A percentile compares a stretch with the other conserved stretches of the same genome.
phyloP scores from a whole-genome alignment of 2,888 invertebrate genomes.

The Rhopalosiphum nymphaeae region DNA sequence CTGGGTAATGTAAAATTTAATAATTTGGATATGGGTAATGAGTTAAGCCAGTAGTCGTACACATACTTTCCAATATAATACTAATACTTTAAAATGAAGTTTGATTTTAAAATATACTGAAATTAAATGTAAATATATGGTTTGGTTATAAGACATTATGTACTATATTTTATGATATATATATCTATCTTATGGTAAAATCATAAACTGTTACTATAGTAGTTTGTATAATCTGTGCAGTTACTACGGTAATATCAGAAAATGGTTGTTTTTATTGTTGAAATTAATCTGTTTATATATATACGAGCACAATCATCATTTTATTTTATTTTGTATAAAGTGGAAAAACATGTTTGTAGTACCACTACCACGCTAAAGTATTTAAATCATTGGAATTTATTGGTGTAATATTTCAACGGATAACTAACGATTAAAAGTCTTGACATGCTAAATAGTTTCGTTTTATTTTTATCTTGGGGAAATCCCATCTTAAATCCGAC shows the following conservation, averaged over 20 bases:
- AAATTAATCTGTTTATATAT: constrained; percentile 9
- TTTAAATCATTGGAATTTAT: constrained; percentile 28
- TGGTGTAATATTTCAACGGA: constrained; percentile 1
- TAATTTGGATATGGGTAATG: not conserved
- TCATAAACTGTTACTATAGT: constrained; percentile 7
- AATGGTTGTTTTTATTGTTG: not conserved
- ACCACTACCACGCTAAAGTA: not conserved
- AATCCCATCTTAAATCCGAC: not conserved
- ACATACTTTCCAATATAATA: not conserved
- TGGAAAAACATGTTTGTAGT: constrained; percentile 1
- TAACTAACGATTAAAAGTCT: not conserved
- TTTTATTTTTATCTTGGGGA: constrained; percentile 7
- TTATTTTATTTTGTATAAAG: constrained; percentile 9
- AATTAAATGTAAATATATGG: constrained; percentile 14
- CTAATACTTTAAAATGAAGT: not conserved
- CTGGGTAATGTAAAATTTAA: not conserved
- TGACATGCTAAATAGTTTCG: not conserved
- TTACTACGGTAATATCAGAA: constrained; percentile 9
- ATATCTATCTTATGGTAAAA: not conserved
- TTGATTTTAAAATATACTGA: not conserved
- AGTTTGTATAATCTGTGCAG: not conserved
- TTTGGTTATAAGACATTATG: not conserved
- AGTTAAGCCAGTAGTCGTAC: not conserved
- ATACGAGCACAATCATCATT: not conserved
- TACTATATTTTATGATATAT: not conserved